Conservation (phyloP, 1,140 invertebrate genomes). For the Tetramorium parvispinum region DNA sequence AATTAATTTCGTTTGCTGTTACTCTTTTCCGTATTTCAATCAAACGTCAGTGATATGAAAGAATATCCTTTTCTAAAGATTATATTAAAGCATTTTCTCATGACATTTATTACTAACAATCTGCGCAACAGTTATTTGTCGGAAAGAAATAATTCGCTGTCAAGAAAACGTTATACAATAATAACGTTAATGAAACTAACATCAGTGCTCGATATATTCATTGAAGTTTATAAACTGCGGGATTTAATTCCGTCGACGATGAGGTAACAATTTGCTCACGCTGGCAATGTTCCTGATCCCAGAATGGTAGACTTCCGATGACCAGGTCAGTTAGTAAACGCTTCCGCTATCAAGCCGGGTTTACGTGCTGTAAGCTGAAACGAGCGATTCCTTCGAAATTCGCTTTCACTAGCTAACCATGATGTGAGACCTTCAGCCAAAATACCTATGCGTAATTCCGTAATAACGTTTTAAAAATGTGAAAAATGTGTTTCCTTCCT, state of each 20-base stretch:
- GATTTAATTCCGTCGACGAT: constrained; percentile 59
- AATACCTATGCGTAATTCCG: not conserved
- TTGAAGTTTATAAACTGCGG: constrained; percentile 30
- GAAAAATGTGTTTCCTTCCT: constrained; percentile 9
- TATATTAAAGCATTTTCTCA: constrained; percentile 6
- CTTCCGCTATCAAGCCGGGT: constrained; percentile 67
- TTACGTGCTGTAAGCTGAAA: constrained; percentile 72
- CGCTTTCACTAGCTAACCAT: not conserved
- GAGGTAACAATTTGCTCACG: constrained; percentile 70
- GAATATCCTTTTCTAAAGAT: not conserved
- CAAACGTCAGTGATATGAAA: not conserved
- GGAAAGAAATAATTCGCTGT: not conserved
- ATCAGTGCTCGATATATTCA: not conserved
- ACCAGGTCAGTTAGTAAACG: constrained; percentile 68
- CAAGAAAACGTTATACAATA: not conserved
- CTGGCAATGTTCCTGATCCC: constrained; percentile 70
- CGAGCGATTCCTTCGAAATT: constrained; percentile 59
- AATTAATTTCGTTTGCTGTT: constrained; percentile 52
- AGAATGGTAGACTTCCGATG: constrained; percentile 66
- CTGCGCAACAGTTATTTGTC: not conserved
- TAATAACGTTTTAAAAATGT: not conserved
- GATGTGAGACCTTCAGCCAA: not conserved
- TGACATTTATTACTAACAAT: constrained; percentile 17
- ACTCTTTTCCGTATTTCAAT: not conserved
- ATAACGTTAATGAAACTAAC: not conserved